Base-by-base conservation (phyloP, 2,113 vertebrate species). In the Pyxicephalus adspersus region DNA sequence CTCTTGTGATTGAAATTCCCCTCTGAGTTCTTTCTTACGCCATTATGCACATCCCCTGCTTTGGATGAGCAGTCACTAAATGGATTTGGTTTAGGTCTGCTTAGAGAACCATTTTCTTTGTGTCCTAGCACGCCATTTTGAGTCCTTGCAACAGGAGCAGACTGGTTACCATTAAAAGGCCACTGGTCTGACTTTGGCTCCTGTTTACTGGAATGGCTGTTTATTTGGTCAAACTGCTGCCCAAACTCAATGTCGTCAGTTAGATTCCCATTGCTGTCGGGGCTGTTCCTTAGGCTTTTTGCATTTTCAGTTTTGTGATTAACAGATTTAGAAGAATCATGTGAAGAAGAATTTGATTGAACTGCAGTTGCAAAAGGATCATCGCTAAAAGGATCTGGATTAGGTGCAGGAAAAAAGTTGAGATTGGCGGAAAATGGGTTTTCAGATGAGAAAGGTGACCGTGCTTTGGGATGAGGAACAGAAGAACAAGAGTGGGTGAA, bases 361-460 rank as follows among this genome's bases (percentile, higher is more conserved):
- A 91, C 84, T 29, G 89, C 79, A 63, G 89, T 87, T 71, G 90
- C 85, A 60, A 98, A 97, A 84, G 95, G 95, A 90, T 98, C 95
- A 71, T 98, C 95, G 83, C 93, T 89, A 89, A 98, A 98, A 89
- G 95, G 96, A 83, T 97, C 95, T 84, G 93, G 94, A 89, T 93
- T 95, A 88, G 95, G 94, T 81, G 92, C 91, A 82, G 95, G 96
- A 87, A 98, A 97, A 89, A 95, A 95, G 89, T 91, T 95, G 90
- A 96, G 95, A 85, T 87, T 89, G 84, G 94, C 83, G 88, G 93
- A 86, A 85, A 95, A 92, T 85, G 91, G 89, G 80, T 85, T 94
- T 84, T 96, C 94, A 93, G 91, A 86, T 83, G 89, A 88, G 87
- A 92, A 86, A 83, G 9, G 73, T 78, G 88, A 87, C 84, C 92